These are phyloP conservation scores for Phymastichus coffea DNA, from an alignment of 1,140 invertebrate genomes.

Conservation along the genomic window DNA sequence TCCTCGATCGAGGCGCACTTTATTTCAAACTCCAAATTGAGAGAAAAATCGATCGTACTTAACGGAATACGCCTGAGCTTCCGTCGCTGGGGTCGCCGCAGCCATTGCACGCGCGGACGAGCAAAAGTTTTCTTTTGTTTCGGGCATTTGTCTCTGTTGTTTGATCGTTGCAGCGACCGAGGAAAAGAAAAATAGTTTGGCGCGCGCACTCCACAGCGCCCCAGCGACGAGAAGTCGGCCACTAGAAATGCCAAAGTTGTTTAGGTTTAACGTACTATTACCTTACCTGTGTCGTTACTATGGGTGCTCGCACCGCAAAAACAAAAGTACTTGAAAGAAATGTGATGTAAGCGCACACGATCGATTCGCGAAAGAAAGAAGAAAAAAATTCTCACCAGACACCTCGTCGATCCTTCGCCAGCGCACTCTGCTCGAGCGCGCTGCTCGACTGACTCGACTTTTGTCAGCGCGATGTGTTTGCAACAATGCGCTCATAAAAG, in stretches of 20 bases:
- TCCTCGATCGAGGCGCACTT: conserved; percentile 18
- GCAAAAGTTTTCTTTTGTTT: no score
- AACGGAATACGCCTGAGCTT: background rate
- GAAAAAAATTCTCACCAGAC: background rate
- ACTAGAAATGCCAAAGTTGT: conserved; percentile 58
- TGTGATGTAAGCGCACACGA: background rate
- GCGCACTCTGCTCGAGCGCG: no score
- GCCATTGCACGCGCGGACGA: no score
- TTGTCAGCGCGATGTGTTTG: conserved; percentile 33
- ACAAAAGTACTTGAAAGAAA: background rate
- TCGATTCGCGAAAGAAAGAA: background rate
- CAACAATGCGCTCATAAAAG: conserved; percentile 34
- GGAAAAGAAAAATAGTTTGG: no score
- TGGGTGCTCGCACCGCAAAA: conserved; percentile 11
- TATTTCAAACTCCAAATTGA: no score
- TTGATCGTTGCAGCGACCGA: conserved; percentile 12
- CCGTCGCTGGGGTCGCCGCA: conserved; percentile 15
- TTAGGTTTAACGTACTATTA: conserved; percentile 51
- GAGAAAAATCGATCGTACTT: conserved; percentile 15
- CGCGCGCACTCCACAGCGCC: no score
- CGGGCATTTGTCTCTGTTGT: background rate
- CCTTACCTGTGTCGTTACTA: conserved; percentile 25
- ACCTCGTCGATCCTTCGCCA: no score
- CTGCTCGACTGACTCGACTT: conserved; percentile 33
- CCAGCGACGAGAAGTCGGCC: no score